Base-by-base conservation (phyloP, 1,140 invertebrate species). In the Agraylea sexmaculata region DNA sequence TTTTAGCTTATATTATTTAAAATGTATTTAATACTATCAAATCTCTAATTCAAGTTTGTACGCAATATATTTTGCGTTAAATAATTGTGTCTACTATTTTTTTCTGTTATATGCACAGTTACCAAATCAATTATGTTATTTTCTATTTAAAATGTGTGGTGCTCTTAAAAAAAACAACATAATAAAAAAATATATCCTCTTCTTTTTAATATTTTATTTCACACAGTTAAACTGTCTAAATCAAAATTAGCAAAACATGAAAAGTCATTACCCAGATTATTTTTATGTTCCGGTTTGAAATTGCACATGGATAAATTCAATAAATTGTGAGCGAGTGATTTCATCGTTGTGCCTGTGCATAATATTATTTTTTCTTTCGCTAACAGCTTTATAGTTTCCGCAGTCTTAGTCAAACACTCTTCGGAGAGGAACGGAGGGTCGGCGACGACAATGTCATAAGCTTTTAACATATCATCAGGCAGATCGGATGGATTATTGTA, bases 391-490 rank as follows among this genome's bases (percentile, higher is more conserved):
- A 94, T 75, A 1, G 91, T 90, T 27, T 74, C 57, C 0, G 86
- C 73, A 17, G 77, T 82, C 67, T 94, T 94, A 2, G 73, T 73
- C 12, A 95, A 69, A 66, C 93, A 97, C 63, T 96, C 91, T 49
- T 90, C 80, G 0, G 88, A 85, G 4, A 97, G 63, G 64, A 94
- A 96, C 8, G 93, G 93, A 8, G 93, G 92, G 70, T 97, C 92
- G 0, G 82, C 87, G 37, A 96, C 69, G 2, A 97, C 80, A 12
- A 96, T 51, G 60, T 94, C 85, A 66, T 83, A 96, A 16, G 59
- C 57, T 30, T 68, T 62, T 11, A 64, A 46, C 19, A 77, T 63
- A 0, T 80, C 67, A 41, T 60, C 46, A 0, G 83, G 74, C 10
- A 95, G 54, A 33, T 78, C 68, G 23, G 81, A 58, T 4, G 90